Evolutionary conservation across 2,113 vertebrate species (phyloP).

Genomic region (Pseudopipra pipra): DNA sequence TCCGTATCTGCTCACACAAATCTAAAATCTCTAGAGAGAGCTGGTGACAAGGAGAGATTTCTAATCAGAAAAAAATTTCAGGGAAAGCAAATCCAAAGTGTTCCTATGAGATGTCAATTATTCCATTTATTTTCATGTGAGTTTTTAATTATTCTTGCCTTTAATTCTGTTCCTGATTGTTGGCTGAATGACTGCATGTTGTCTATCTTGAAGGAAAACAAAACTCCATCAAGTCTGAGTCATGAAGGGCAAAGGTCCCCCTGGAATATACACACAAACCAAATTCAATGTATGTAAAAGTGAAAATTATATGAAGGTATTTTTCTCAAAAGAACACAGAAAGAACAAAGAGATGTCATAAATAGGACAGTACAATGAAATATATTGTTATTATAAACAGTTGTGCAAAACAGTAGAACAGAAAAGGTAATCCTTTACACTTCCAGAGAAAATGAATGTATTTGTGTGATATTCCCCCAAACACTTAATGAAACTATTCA

Average conservation of each 20-base stretch:
- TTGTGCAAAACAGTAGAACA: neutral
- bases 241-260: neutral
- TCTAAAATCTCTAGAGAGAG: neutral
- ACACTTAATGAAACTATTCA: neutral
- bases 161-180: neutral
- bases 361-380: neutral
- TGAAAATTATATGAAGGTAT: neutral
- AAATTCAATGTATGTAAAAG: rapidly evolving
- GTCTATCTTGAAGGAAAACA: neutral
- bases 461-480: neutral
- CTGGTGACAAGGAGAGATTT: neutral
- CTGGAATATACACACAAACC: neutral
- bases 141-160: neutral
- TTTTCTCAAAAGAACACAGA: neutral
- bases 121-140: neutral
- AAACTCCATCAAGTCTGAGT: neutral
- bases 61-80: neutral
- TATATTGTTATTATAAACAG: neutral
- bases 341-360: neutral
- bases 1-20: neutral
- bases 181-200: neutral
- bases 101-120: neutral
- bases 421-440: neutral
- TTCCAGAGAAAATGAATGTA: neutral
- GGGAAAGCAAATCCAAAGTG: neutral